Evolutionary conservation across 2,888 invertebrate genomes (phyloP).

Genomic region (Pammene aurita): DNA sequence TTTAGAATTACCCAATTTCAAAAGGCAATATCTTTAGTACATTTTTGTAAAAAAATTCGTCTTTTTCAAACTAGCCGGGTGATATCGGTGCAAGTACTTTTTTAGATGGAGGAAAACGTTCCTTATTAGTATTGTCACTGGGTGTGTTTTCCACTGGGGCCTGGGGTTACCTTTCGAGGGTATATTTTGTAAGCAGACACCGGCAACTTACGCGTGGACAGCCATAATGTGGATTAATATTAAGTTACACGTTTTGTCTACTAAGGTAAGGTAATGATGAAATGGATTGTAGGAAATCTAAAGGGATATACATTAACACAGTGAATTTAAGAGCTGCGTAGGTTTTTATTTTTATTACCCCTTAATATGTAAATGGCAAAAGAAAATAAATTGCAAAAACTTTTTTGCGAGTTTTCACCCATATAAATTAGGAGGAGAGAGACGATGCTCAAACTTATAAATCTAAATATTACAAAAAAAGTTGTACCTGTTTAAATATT

Average conservation of each 20-base stretch:
- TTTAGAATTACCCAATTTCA: constrained; percentile 48
- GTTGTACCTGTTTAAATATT: too few relatives aligned
- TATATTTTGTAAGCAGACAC: constrained; percentile 42
- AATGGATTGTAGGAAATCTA: background rate
- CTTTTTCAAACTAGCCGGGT: constrained; percentile 46
- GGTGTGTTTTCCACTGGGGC: background rate
- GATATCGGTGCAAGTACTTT: constrained; percentile 44
- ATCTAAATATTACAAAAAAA: too few relatives aligned
- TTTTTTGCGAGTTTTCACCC: too few relatives aligned
- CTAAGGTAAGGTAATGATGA: constrained; percentile 15
- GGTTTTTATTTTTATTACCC: too few relatives aligned
- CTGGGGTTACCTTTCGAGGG: constrained; percentile 26
- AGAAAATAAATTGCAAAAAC: too few relatives aligned
- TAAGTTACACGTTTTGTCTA: constrained; percentile 26
- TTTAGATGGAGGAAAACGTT: constrained; percentile 8
- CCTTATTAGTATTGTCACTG: constrained; percentile 28
- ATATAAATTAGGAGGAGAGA: too few relatives aligned
- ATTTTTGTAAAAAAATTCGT: constrained; percentile 41
- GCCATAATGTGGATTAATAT: constrained; percentile 44
- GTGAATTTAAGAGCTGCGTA: too few relatives aligned
- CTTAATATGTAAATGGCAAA: too few relatives aligned
- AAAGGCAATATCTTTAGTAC: constrained; percentile 44
- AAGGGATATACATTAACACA: too few relatives aligned
- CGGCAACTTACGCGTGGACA: constrained; percentile 47
- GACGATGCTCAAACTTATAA: too few relatives aligned